These are phyloP conservation scores for Drosophila lowei DNA, from an alignment of 1,140 invertebrate genomes.

Conservation along the genomic window DNA sequence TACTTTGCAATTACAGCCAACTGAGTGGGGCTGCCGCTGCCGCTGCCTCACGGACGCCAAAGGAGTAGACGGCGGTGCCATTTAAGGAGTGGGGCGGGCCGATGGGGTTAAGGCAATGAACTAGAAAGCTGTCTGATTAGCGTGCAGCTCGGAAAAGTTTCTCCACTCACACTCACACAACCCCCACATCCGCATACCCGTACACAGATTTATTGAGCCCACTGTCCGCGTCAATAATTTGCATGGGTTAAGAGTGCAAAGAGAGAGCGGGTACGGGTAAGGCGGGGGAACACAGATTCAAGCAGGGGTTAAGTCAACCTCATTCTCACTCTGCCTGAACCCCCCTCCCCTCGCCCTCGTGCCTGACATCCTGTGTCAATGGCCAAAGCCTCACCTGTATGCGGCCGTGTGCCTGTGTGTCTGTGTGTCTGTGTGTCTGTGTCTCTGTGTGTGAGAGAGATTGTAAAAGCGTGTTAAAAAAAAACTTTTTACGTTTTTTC, in stretches of 20 bases:
- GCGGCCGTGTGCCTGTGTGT: conserved; percentile 6
- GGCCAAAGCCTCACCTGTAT: conserved; percentile 54
- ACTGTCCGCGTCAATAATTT: conserved; percentile 78
- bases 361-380: conserved; percentile 54
- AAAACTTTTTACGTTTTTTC: conserved; percentile 66
- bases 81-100: conserved; percentile 19
- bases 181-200: too few relatives aligned
- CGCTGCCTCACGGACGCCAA: conserved; percentile 55
- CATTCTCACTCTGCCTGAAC: not conserved
- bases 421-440: conserved; percentile 20
- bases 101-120: conserved; percentile 69
- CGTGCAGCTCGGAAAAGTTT: conserved; percentile 69
- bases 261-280: not conserved
- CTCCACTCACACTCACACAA: conserved; percentile 40
- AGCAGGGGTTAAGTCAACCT: conserved; percentile 44
- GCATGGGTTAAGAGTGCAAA: conserved; percentile 60
- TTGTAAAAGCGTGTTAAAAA: conserved; percentile 68
- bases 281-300: not conserved
- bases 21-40: conserved; percentile 24
- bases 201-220: conserved; percentile 68
- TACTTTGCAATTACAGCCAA: conserved; percentile 76
- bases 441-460: conserved; percentile 38
- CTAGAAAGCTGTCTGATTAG: conserved; percentile 81
- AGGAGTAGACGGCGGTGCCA: conserved; percentile 2
- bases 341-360: not conserved